Evolutionary conservation across 2,888 invertebrate genomes (phyloP).

Genomic region (Epistrophe eligans): DNA sequence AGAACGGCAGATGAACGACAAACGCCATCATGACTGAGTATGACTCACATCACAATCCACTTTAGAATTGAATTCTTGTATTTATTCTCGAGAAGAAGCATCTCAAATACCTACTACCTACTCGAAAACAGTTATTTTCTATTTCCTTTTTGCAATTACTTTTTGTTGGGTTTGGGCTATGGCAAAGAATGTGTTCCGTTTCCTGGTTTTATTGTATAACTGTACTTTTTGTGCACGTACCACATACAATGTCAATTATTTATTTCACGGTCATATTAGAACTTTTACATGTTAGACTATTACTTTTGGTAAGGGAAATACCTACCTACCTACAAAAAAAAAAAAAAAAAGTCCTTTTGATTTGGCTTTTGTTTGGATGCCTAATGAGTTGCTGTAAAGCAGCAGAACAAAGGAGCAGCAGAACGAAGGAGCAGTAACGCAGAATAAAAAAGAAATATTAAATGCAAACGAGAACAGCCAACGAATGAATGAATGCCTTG

Average conservation of each 20-base stretch:
- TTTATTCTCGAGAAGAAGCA: constrained; percentile 10
- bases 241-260: constrained; percentile 17
- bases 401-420: constrained; percentile 51
- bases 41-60: constrained; percentile 34
- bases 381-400: constrained; percentile 41
- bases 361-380: constrained; percentile 29
- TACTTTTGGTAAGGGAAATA: background rate
- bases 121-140: constrained; percentile 53
- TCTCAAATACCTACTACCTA: background rate
- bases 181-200: constrained; percentile 12
- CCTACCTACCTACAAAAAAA: no score
- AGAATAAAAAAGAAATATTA: background rate
- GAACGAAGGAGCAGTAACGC: constrained; percentile 15
- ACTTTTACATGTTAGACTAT: background rate
- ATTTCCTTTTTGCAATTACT: constrained; percentile 61
- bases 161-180: background rate
- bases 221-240: constrained; percentile 12
- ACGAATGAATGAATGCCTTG: background rate
- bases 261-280: constrained; percentile 33
- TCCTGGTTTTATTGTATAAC: constrained; percentile 26
- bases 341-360: constrained; percentile 37
- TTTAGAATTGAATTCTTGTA: constrained; percentile 35
- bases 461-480: constrained; percentile 7
- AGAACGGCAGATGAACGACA: constrained; percentile 13
- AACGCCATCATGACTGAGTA: background rate